phyloP scores from a whole-genome alignment of 2,113 vertebrate genomes.

The Alosa alosa region DNA sequence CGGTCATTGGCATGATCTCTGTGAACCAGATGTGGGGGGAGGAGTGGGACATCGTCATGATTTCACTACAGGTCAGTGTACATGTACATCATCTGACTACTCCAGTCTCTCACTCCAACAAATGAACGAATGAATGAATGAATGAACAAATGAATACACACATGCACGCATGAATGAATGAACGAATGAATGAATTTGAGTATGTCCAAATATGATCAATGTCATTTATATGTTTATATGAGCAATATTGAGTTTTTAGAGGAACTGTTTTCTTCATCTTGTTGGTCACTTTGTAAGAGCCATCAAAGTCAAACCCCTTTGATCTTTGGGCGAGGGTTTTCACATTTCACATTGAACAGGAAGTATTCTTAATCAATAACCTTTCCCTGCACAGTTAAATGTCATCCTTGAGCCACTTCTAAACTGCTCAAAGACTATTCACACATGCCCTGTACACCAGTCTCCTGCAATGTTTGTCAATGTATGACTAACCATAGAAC shows the following conservation, averaged over 20 bases:
- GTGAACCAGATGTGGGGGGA: conserved; percentile 89
- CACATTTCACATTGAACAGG: neutral
- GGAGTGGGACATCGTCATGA: conserved; percentile 88
- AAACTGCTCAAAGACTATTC: neutral
- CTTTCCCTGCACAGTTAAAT: neutral
- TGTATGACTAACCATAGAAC: too few species aligned
- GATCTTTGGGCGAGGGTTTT: neutral
- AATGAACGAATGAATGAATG: neutral
- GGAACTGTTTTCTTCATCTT: neutral
- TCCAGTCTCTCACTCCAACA: neutral
- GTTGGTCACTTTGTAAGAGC: neutral
- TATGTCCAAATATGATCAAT: too few species aligned
- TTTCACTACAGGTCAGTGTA: conserved; percentile 85
- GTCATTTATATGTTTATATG: too few species aligned
- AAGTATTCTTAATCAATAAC: too few species aligned
- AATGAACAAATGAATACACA: too few species aligned
- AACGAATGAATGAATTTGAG: too few species aligned
- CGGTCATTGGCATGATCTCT: conserved; percentile 84
- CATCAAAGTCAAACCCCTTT: neutral
- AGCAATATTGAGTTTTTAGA: neutral
- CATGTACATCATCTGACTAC: neutral
- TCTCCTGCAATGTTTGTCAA: too few species aligned
- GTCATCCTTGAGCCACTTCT: too few species aligned
- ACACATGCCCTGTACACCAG: too few species aligned
- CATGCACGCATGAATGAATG: too few species aligned